These are phyloP conservation scores for Mystacides longicornis DNA, from an alignment of 2,888 invertebrate species.

Conservation along the genomic window DNA sequence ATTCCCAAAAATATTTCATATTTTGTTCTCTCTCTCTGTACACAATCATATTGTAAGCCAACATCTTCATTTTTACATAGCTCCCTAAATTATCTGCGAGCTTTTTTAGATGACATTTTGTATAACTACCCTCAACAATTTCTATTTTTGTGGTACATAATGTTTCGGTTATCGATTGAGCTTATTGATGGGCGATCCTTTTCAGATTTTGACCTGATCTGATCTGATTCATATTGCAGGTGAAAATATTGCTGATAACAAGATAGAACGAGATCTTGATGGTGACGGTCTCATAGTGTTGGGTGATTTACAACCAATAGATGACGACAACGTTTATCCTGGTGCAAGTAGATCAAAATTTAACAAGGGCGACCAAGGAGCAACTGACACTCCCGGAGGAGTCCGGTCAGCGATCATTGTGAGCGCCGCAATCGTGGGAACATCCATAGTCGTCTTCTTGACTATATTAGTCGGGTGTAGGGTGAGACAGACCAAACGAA, in stretches of 20 bases:
- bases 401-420: slow-evolving; percentile 74
- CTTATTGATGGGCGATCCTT: no score
- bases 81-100: no score
- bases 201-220: no score
- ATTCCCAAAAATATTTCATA: no score
- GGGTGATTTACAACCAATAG: slow-evolving; percentile 37
- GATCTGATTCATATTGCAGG: not conserved
- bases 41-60: no score
- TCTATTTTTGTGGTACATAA: no score
- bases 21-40: no score
- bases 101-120: no score
- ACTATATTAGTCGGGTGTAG: slow-evolving; percentile 69
- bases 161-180: no score
- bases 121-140: no score
- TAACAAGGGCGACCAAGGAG: slow-evolving; percentile 28
- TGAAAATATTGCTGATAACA: not conserved
- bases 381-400: slow-evolving; percentile 40
- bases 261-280: slow-evolving; percentile 31
- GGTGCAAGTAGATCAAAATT: slow-evolving; percentile 36
- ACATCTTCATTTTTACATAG: no score
- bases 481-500: slow-evolving; percentile 59
- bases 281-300: slow-evolving; percentile 41
- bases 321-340: slow-evolving; percentile 35
- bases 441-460: slow-evolving; percentile 67
- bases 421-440: slow-evolving; percentile 68